A percentile compares a stretch with the other conserved stretches of the same genome.
Evolutionary conservation across 2,113 vertebrate species (phyloP).

Genomic region (Anseranas semipalmata): DNA sequence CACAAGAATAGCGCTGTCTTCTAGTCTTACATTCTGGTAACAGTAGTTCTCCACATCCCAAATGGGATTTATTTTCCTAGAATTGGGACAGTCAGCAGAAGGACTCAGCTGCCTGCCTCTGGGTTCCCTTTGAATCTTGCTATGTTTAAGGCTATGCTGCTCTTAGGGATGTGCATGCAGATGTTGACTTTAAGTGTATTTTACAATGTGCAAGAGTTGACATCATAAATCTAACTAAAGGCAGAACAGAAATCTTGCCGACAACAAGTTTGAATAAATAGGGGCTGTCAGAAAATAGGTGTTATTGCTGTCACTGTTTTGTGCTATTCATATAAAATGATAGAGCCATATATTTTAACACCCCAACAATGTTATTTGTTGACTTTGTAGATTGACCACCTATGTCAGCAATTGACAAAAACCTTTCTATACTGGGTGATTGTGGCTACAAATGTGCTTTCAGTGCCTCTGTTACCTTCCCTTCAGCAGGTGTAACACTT

Average conservation of each 20-base stretch:
- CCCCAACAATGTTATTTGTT: background rate
- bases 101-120: background rate
- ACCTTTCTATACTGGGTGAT: background rate
- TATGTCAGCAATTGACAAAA: conserved; percentile 22
- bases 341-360: background rate
- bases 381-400: conserved; percentile 13
- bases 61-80: background rate
- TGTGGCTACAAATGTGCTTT: conserved; percentile 48
- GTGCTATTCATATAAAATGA: conserved; percentile 11
- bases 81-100: background rate
- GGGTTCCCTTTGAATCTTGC: background rate
- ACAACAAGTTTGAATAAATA: conserved; percentile 9
- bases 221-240: conserved; percentile 7
- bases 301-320: background rate
- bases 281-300: background rate
- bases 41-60: background rate
- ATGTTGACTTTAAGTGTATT: background rate
- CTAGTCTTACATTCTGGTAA: background rate
- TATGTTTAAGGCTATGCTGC: background rate
- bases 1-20: background rate
- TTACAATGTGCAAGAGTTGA: background rate
- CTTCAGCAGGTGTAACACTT: conserved; percentile 72
- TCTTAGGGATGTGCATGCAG: background rate
- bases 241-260: background rate
- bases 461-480: conserved; percentile 49